Conservation (phyloP, 1,140 invertebrate genomes). For the Leptopilina boulardi region DNA sequence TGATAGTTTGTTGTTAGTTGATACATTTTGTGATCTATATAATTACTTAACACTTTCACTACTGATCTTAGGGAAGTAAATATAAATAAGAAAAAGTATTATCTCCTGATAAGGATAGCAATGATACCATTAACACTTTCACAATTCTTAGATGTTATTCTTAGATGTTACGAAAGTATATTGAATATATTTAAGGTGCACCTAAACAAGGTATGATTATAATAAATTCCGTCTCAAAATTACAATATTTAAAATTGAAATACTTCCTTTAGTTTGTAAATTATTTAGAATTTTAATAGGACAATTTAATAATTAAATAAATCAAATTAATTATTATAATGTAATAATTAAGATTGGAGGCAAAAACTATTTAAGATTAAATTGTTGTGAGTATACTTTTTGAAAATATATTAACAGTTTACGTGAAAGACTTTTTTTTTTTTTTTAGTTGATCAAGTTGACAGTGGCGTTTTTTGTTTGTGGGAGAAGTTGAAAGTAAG, state of each 20-base stretch:
- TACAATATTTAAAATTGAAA: no score
- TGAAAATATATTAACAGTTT: neutral
- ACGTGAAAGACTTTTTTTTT: neutral
- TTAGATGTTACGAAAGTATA: neutral
- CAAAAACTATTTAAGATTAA: no score
- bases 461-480: conserved; percentile 2
- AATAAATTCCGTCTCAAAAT: no score
- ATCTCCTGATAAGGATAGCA: conserved; percentile 9
- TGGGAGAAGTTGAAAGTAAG: neutral
- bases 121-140: conserved; percentile 12
- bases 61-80: conserved; percentile 13
- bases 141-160: neutral
- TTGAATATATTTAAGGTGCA: neutral
- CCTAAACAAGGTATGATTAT: neutral
- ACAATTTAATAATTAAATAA: no score
- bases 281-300: no score
- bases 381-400: neutral
- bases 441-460: neutral
- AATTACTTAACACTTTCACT: conserved; percentile 2
- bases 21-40: neutral
- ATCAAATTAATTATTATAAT: no score
- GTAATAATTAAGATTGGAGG: no score
- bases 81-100: neutral
- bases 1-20: neutral
- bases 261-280: no score